Evolutionary conservation across 2,888 invertebrate species (phyloP).

Genomic region (Drosophila yooni): DNA sequence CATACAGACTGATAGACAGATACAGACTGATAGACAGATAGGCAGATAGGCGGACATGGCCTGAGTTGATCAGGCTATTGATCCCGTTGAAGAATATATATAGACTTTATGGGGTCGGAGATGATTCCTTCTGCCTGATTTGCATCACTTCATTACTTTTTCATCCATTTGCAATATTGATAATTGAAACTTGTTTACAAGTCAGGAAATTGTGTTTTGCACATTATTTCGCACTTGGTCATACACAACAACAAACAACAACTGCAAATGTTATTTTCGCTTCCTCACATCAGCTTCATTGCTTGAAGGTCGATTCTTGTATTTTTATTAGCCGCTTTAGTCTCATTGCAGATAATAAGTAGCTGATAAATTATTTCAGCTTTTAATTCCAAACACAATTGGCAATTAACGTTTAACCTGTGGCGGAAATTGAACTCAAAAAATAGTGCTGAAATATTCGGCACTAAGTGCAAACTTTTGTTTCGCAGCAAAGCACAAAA

Average conservation of each 20-base stretch:
- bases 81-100: not conserved
- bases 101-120: not conserved
- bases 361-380: conserved; percentile 55
- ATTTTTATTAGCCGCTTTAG: conserved; percentile 11
- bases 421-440: conserved; percentile 58
- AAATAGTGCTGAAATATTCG: conserved; percentile 6
- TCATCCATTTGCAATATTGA: not conserved
- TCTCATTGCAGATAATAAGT: conserved; percentile 36
- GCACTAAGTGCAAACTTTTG: conserved; percentile 42
- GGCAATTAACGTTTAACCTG: conserved; percentile 71
- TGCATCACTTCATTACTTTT: not conserved
- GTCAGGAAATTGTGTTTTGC: conserved; percentile 17
- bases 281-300: conserved; percentile 29
- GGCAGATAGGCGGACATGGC: not conserved
- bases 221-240: not conserved
- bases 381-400: conserved; percentile 70
- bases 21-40: not conserved
- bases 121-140: not conserved
- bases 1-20: not conserved
- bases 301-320: conserved; percentile 29
- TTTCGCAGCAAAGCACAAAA: conserved; percentile 2
- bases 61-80: not conserved
- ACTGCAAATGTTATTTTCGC: conserved; percentile 20
- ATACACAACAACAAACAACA: conserved; percentile 6
- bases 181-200: not conserved